phyloP scores from a whole-genome alignment of 1,140 invertebrate species.

The Zophobas morio region DNA sequence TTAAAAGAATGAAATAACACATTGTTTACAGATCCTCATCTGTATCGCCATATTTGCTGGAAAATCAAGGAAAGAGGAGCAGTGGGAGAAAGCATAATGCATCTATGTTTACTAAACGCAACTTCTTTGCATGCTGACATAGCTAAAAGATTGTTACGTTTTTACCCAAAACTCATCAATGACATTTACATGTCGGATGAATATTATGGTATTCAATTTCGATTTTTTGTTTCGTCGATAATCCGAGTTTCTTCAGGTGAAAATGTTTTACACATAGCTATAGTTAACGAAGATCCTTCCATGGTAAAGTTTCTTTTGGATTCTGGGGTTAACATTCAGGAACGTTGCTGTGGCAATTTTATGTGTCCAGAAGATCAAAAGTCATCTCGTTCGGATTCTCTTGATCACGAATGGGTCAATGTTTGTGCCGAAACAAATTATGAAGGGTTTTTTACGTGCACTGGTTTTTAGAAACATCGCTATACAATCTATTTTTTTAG shows the following conservation, averaged over 20 bases:
- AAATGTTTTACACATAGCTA: conserved; percentile 95
- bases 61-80: conserved; percentile 92
- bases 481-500: conserved; percentile 68
- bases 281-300: conserved; percentile 97
- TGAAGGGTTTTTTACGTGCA: conserved; percentile 77
- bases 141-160: conserved; percentile 90
- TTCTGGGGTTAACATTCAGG: conserved; percentile 91
- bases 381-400: conserved; percentile 85
- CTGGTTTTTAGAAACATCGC: neutral
- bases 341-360: conserved; percentile 94
- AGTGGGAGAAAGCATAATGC: conserved; percentile 95
- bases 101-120: conserved; percentile 93
- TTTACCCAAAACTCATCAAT: conserved; percentile 96
- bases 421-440: conserved; percentile 92
- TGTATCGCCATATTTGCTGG: conserved; percentile 92
- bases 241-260: conserved; percentile 74
- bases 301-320: conserved; percentile 98
- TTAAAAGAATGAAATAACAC: neutral
- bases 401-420: conserved; percentile 94
- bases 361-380: conserved; percentile 99
- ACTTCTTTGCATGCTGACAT: conserved; percentile 93
- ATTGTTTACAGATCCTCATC: conserved; percentile 62
- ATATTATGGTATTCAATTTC: conserved; percentile 86
- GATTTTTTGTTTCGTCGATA: conserved; percentile 18
- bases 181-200: conserved; percentile 97